Conservation (phyloP, 2,888 invertebrate genomes). For the Carpatolechia fugitivella region DNA sequence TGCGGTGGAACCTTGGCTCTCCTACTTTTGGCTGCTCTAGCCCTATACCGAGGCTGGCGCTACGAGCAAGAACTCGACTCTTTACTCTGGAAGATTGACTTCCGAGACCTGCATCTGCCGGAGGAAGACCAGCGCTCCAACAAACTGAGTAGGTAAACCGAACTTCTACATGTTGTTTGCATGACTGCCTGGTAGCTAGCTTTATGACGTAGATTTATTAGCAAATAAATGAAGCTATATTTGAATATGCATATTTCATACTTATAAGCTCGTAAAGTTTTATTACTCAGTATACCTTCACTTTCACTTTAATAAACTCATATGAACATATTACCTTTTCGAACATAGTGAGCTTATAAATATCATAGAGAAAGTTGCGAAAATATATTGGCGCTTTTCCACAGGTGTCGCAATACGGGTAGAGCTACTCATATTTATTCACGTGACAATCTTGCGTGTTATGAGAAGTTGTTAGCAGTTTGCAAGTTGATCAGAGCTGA, state of each 20-base stretch:
- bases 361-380: not conserved
- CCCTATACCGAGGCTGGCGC: slow-evolving; percentile 93
- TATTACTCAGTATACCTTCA: no score
- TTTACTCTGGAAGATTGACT: slow-evolving; percentile 96
- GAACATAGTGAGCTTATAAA: no score
- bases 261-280: no score
- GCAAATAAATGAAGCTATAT: no score
- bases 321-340: no score
- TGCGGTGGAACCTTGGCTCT: slow-evolving; percentile 87
- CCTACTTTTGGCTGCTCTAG: slow-evolving; percentile 84
- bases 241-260: no score
- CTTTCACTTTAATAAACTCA: no score
- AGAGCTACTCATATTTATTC: not conserved
- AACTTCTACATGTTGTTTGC: slow-evolving; percentile 68
- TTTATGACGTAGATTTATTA: not conserved
- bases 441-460: not conserved
- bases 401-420: not conserved
- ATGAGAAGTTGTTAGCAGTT: slow-evolving; percentile 8
- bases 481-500: slow-evolving; percentile 63
- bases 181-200: slow-evolving; percentile 30
- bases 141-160: slow-evolving; percentile 78
- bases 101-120: slow-evolving; percentile 88
- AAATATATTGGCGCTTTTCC: not conserved
- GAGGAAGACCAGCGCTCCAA: slow-evolving; percentile 68
- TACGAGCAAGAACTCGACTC: slow-evolving; percentile 97